A percentile compares a stretch with the other conserved stretches of the same genome.
These are phyloP conservation scores for Germaria angustata DNA, from an alignment of 2,888 invertebrate species.

Conservation along the genomic window DNA sequence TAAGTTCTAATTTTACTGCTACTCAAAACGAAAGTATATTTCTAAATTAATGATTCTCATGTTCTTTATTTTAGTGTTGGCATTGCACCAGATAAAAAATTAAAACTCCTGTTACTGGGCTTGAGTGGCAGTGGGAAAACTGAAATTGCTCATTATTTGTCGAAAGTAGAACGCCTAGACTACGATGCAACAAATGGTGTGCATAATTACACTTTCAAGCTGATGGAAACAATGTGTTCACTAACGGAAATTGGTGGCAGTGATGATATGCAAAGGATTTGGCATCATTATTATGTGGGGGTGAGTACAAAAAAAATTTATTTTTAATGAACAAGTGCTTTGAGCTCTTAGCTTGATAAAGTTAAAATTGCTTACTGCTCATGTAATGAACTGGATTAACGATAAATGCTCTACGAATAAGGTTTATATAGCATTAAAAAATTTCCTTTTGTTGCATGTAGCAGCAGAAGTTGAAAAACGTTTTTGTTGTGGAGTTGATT, in stretches of 20 bases:
- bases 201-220: constrained; percentile 70
- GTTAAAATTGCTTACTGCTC: neutral
- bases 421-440: too few relatives aligned
- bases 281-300: constrained; percentile 76
- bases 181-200: constrained; percentile 77
- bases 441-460: too few relatives aligned
- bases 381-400: too few relatives aligned
- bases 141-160: constrained; percentile 74
- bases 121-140: constrained; percentile 76
- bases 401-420: too few relatives aligned
- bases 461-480: too few relatives aligned
- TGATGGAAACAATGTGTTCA: constrained; percentile 63
- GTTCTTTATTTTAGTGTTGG: constrained; percentile 60
- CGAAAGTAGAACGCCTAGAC: constrained; percentile 68
- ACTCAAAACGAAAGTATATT: constrained; percentile 28
- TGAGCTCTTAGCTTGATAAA: neutral
- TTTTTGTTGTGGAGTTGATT: too few relatives aligned
- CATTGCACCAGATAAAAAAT: constrained; percentile 64
- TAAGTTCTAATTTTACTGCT: constrained; percentile 2
- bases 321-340: neutral
- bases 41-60: constrained; percentile 12
- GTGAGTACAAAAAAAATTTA: constrained; percentile 58
- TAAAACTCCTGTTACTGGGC: constrained; percentile 76
- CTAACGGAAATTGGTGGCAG: constrained; percentile 78
- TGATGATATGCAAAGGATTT: constrained; percentile 76